Percentiles rank a stretch among this genome's conserved stretches.
Conservation (phyloP, 2,797 vertebrate genomes). For the Protosalanx chinensis region DNA sequence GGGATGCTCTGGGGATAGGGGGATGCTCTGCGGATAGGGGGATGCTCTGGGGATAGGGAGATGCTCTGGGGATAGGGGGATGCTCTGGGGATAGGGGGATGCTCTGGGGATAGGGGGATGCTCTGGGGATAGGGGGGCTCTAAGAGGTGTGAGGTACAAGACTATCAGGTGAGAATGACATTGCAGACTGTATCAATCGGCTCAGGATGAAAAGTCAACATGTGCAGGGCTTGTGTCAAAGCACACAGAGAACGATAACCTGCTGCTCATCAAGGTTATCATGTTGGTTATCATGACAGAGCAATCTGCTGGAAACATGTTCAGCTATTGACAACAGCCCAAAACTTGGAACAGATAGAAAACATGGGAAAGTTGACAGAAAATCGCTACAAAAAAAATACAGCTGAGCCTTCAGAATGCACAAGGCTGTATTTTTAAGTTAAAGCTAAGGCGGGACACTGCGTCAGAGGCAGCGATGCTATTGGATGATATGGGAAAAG, state of each 20-base stretch:
- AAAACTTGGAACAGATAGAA: conserved; percentile 53
- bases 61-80: too few relatives aligned
- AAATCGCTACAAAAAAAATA: conserved; percentile 69
- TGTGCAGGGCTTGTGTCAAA: conserved; percentile 49
- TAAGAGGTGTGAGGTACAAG: conserved; percentile 34
- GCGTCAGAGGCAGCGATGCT: conserved; percentile 57
- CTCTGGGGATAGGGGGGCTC: conserved; percentile 9
- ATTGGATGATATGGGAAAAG: conserved; percentile 66
- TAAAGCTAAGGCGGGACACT: conserved; percentile 55
- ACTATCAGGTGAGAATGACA: conserved; percentile 66
- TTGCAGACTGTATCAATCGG: conserved; percentile 75
- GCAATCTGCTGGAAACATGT: conserved; percentile 26
- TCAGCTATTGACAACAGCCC: conserved; percentile 48
- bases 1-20: too few relatives aligned
- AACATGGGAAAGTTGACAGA: conserved; percentile 42
- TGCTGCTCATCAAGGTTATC: not conserved
- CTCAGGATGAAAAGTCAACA: conserved; percentile 58
- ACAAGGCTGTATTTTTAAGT: conserved; percentile 66
- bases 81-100: too few relatives aligned
- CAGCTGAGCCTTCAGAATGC: conserved; percentile 50
- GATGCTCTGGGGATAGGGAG: too few relatives aligned
- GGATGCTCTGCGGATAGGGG: too few relatives aligned
- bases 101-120: too few relatives aligned
- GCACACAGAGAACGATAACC: conserved; percentile 20
- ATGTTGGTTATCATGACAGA: conserved; percentile 6